These are phyloP conservation scores for Ophthalmolycus amberensis DNA, from an alignment of 2,113 vertebrate genomes.

Conservation along the genomic window DNA sequence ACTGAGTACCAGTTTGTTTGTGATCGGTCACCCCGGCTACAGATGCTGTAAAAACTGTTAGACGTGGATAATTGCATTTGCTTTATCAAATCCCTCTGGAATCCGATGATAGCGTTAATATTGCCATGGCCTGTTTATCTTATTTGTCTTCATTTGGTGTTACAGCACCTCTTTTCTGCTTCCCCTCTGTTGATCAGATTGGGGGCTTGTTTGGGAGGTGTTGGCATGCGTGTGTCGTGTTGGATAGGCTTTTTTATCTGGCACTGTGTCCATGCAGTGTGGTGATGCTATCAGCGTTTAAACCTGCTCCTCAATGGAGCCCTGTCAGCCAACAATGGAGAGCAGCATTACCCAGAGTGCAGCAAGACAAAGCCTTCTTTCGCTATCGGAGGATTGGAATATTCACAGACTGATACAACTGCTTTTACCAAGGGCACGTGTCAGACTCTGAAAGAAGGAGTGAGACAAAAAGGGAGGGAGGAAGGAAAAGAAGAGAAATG, in stretches of 20 bases:
- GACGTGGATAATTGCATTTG: constrained; percentile 60
- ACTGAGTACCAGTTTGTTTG: background rate
- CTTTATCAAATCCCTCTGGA: constrained; percentile 63
- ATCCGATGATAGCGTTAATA: constrained; percentile 61
- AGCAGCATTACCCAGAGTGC: constrained; percentile 81
- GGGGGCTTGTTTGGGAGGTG: constrained; percentile 71
- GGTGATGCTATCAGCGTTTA: constrained; percentile 81
- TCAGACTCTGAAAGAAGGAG: constrained; percentile 64
- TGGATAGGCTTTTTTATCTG: constrained; percentile 81
- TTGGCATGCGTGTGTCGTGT: constrained; percentile 74
- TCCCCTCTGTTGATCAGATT: constrained; percentile 72
- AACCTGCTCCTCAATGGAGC: constrained; percentile 77
- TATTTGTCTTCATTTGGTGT: constrained; percentile 76
- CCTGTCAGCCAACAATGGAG: constrained; percentile 82
- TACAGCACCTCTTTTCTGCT: constrained; percentile 64
- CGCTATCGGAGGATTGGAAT: constrained; percentile 79
- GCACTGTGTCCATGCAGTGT: constrained; percentile 73
- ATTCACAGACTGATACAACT: constrained; percentile 79
- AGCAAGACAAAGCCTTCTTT: constrained; percentile 72
- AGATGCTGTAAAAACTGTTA: constrained; percentile 21
- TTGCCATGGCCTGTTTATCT: constrained; percentile 69
- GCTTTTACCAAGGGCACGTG: constrained; percentile 68
- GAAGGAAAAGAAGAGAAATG: constrained; percentile 23
- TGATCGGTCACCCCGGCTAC: constrained; percentile 46
- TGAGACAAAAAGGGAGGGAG: background rate